A percentile compares a stretch with the other conserved stretches of the same genome.
Evolutionary conservation across 2,888 invertebrate genomes (phyloP).

Genomic region (Acrobasis suavella): DNA sequence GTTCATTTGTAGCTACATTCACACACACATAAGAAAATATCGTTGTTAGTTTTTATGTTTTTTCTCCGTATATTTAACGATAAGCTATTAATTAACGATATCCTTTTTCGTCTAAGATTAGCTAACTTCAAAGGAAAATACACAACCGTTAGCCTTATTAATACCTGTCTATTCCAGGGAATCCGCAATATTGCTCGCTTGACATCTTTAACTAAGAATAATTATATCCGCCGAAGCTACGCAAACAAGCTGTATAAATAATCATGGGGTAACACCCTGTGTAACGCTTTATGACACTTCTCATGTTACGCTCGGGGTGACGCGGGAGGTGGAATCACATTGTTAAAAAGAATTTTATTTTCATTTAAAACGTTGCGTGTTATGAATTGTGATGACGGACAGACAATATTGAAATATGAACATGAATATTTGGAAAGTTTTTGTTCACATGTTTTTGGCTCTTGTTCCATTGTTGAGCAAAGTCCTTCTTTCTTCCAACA

Average conservation of each 20-base stretch:
- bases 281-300: slow-evolving; percentile 13
- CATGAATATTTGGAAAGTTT: too few species aligned
- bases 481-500: too few species aligned
- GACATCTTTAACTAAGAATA: slow-evolving; percentile 11
- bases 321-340: not conserved
- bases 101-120: not conserved
- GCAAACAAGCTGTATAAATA: slow-evolving; percentile 18
- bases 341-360: not conserved
- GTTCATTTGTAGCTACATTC: too few species aligned
- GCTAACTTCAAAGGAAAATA: not conserved
- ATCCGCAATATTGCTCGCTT: slow-evolving; percentile 8
- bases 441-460: too few species aligned
- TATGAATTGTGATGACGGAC: too few species aligned
- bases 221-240: slow-evolving; percentile 12
- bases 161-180: slow-evolving; percentile 2
- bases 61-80: not conserved
- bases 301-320: slow-evolving; percentile 13
- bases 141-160: not conserved
- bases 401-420: too few species aligned
- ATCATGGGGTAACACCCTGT: slow-evolving; percentile 16
- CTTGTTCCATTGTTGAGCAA: too few species aligned
- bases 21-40: not conserved
- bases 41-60: not conserved
- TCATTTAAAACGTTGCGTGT: not conserved
- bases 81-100: not conserved